Base-by-base conservation (phyloP, 2,113 vertebrate genomes). In the Protomyctophum bolini region DNA sequence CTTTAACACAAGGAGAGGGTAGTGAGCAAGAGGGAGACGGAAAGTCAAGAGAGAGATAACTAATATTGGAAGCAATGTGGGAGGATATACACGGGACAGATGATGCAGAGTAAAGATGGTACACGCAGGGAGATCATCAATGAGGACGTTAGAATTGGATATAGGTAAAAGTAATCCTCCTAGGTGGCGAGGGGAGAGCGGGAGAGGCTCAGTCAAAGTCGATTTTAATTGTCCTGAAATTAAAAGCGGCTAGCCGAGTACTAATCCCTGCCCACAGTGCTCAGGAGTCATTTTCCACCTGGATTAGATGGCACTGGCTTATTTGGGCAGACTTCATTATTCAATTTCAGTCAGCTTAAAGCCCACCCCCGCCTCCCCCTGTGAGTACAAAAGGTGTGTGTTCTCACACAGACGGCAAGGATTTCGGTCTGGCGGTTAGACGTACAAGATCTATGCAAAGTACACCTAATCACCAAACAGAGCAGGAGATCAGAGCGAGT, bases 171-270 rank as follows among this genome's bases (percentile, higher is more conserved):
- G 73, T 81, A 88, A 87, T 88, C 85, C 75, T 83, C 61, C 75
- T 64, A 78, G 76, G 76, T 66, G 70, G 59, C 12, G 67, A 84
- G 75, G 52, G 64, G 75, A 71, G 63, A 68, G 21, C 21, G 21
- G 56, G 50, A 52, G 66, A 80, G 72, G 76, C 75, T 65, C 63
- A 91, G 81, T 80, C 88, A 91, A 94, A 94, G 92, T 92, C 91
- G 56, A 72, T 92, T 94, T 93, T 93, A 93, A 93, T 94, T 94
- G 91, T 84, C 82, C 84, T 90, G 91, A 90, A 94, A 93, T 92
- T 84, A 92, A 85, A 21, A 93, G 90, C 72, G 86, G 80, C 72
- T 48, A 76, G 75, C 65, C 58, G 72, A 61, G 59, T 65, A 29
- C 86, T 94, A 93, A 94, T 94, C 93, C 89, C 65, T 59, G 66